A percentile compares a stretch with the other conserved stretches of the same genome.
Conservation (phyloP, 1,140 invertebrate genomes). For the Popillia japonica region DNA sequence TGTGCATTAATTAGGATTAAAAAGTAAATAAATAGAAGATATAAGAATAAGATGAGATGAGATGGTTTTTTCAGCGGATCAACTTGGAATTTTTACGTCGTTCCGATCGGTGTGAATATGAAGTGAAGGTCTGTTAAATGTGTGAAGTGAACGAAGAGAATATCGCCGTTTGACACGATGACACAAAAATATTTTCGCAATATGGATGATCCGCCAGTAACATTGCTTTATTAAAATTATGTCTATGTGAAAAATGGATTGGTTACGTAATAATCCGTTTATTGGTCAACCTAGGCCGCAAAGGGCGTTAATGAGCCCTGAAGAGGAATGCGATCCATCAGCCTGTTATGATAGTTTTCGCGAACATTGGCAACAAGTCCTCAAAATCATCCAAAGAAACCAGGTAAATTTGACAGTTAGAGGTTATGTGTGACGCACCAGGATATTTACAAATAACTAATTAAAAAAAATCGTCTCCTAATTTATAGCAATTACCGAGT, state of each 20-base stretch:
- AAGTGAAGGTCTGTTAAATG: no score
- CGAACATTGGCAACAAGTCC: constrained; percentile 93
- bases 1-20: not conserved
- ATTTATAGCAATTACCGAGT: constrained; percentile 61
- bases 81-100: not conserved
- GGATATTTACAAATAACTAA: constrained; percentile 1
- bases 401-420: constrained; percentile 61
- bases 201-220: not conserved
- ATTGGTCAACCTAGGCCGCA: constrained; percentile 45
- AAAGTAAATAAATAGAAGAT: not conserved
- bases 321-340: constrained; percentile 70
- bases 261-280: constrained; percentile 54
- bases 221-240: constrained; percentile 5
- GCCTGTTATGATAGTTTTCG: constrained; percentile 92
- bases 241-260: constrained; percentile 46
- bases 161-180: constrained; percentile 11
- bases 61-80: not conserved
- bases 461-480: not conserved
- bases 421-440: constrained; percentile 36
- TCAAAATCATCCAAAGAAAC: constrained; percentile 81
- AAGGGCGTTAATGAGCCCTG: constrained; percentile 51
- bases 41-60: not conserved
- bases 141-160: not conserved
- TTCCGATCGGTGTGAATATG: no score
- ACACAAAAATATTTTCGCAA: constrained; percentile 23